Evolutionary conservation across 2,797 vertebrate species (phyloP).

Genomic region (Clangula hyemalis): DNA sequence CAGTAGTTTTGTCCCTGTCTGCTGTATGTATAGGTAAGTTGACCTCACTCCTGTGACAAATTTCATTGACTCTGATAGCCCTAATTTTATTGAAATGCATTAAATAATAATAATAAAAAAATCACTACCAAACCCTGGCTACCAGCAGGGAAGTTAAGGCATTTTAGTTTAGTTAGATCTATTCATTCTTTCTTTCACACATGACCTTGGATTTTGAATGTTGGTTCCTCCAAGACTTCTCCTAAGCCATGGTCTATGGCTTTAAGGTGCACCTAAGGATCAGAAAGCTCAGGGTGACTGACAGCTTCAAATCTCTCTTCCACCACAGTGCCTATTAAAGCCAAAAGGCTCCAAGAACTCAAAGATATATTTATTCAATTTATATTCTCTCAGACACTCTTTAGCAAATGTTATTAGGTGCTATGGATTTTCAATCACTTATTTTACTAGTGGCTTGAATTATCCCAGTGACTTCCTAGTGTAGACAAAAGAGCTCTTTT

Average conservation of each 20-base stretch:
- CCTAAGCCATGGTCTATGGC: neutral
- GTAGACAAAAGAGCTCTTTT: neutral
- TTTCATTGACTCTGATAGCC: neutral
- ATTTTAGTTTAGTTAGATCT: neutral
- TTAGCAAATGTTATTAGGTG: neutral
- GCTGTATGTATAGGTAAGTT: rapidly evolving
- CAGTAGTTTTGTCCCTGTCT: neutral
- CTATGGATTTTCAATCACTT: neutral
- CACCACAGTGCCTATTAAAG: neutral
- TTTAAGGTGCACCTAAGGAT: neutral
- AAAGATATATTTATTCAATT: neutral
- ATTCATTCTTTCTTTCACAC: neutral
- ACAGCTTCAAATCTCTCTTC: neutral
- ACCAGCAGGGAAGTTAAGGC: neutral
- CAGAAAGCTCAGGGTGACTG: neutral
- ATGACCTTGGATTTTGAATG: neutral
- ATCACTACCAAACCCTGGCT: neutral
- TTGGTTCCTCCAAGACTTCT: neutral
- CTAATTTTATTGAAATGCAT: neutral
- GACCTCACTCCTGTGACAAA: neutral
- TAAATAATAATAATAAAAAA: neutral
- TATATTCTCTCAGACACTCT: neutral
- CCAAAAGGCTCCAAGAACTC: neutral
- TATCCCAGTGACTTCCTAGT: neutral
- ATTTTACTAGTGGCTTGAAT: neutral